These are phyloP conservation scores for Semaprochilodus insignis DNA, from an alignment of 2,797 vertebrate species.

Conservation along the genomic window DNA sequence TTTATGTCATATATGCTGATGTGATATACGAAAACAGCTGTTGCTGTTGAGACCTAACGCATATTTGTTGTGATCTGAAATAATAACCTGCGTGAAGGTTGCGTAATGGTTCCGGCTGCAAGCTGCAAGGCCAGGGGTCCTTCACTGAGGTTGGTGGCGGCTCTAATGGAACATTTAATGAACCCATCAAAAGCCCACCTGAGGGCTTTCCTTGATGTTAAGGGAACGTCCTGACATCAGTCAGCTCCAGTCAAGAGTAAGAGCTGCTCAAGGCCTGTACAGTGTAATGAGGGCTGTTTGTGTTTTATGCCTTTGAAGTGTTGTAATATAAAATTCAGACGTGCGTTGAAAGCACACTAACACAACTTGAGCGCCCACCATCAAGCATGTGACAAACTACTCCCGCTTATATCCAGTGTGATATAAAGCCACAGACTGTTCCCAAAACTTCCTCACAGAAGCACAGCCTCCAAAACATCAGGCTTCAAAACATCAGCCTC, in stretches of 20 bases:
- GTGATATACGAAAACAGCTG: too few species aligned
- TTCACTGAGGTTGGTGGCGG: neutral
- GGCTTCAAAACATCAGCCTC: too few species aligned
- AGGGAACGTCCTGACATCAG: constrained; percentile 11
- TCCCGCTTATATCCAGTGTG: neutral
- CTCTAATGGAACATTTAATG: constrained; percentile 42
- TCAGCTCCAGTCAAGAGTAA: neutral
- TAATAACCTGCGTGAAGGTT: constrained; percentile 24
- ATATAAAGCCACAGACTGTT: too few species aligned
- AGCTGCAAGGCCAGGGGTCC: neutral
- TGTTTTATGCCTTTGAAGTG: neutral
- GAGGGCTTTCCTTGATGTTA: neutral
- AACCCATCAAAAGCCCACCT: constrained; percentile 31
- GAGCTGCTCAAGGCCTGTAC: neutral
- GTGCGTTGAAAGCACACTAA: neutral
- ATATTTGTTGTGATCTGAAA: constrained; percentile 8
- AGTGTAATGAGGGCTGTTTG: neutral
- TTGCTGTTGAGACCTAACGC: neutral
- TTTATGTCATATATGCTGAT: too few species aligned
- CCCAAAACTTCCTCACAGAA: neutral
- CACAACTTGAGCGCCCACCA: neutral
- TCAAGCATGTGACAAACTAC: neutral
- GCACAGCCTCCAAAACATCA: neutral
- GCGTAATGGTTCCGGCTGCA: neutral
- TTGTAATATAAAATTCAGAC: neutral